These are phyloP conservation scores for Mormyrus iriodes DNA, from an alignment of 2,113 vertebrate species.

Conservation along the genomic window DNA sequence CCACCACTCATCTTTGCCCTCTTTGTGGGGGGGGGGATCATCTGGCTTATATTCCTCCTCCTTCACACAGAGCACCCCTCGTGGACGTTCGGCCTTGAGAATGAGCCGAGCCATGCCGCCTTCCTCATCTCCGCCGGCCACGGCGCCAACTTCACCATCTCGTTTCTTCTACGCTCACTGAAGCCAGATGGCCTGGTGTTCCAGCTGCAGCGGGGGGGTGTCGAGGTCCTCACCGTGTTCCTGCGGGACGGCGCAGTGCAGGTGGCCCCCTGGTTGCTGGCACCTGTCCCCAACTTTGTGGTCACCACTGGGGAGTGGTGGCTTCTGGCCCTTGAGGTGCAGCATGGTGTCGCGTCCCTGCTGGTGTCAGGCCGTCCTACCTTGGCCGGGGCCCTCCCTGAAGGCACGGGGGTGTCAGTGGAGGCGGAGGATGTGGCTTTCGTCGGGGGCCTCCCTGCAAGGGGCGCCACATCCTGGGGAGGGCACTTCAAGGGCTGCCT, in stretches of 20 bases:
- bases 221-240: slow-evolving; percentile 64
- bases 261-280: slow-evolving; percentile 33
- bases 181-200: slow-evolving; percentile 70
- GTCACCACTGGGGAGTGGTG: slow-evolving; percentile 66
- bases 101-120: slow-evolving; percentile 62
- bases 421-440: slow-evolving; percentile 51
- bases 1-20: neutral
- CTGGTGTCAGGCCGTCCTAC: slow-evolving; percentile 47
- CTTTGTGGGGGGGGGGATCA: neutral
- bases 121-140: slow-evolving; percentile 55
- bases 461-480: slow-evolving; percentile 59
- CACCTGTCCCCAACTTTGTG: slow-evolving; percentile 37
- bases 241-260: slow-evolving; percentile 62
- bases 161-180: slow-evolving; percentile 75
- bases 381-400: slow-evolving; percentile 51
- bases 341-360: slow-evolving; percentile 21
- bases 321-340: slow-evolving; percentile 65
- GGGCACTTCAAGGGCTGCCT: slow-evolving; percentile 85
- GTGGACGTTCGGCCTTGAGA: slow-evolving; percentile 75
- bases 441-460: slow-evolving; percentile 64
- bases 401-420: slow-evolving; percentile 47
- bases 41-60: neutral
- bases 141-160: slow-evolving; percentile 68
- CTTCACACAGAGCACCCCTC: slow-evolving; percentile 64
- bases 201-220: slow-evolving; percentile 55